Conservation (phyloP, 2,797 vertebrate species). For the Typhlichthys eigenmanni region DNA sequence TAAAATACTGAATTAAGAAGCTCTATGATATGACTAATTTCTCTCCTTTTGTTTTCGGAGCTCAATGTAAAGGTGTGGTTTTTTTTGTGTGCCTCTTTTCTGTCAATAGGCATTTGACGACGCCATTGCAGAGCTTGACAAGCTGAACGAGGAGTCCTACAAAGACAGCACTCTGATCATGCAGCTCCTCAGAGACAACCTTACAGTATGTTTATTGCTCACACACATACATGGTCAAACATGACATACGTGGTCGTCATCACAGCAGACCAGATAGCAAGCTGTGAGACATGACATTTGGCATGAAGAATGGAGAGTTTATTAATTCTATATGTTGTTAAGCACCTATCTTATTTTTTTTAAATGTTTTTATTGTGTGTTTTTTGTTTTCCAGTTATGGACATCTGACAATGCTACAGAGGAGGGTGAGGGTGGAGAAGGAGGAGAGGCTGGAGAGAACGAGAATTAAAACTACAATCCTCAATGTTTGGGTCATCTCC, state of each 20-base stretch:
- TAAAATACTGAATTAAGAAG: too few relatives aligned
- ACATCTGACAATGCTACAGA: conserved; percentile 90
- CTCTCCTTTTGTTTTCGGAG: neutral
- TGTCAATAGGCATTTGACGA: conserved; percentile 89
- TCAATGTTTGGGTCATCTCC: conserved; percentile 60
- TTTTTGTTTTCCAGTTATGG: conserved; percentile 85
- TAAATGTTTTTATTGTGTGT: conserved; percentile 7
- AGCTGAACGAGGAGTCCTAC: conserved; percentile 93
- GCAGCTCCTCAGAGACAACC: conserved; percentile 99
- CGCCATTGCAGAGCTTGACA: conserved; percentile 91
- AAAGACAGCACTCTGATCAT: conserved; percentile 99
- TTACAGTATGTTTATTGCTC: conserved; percentile 86
- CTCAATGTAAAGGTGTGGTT: neutral
- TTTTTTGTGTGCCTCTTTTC: neutral
- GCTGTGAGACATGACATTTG: neutral
- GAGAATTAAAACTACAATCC: conserved; percentile 76
- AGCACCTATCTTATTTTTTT: too few relatives aligned
- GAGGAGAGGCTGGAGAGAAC: conserved; percentile 66
- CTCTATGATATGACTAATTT: neutral
- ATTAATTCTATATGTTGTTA: too few relatives aligned
- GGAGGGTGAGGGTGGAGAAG: conserved; percentile 87
- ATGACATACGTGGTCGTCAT: neutral
- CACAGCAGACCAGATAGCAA: neutral
- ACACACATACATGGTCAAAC: neutral
- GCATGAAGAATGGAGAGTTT: too few relatives aligned